A percentile compares a stretch with the other conserved stretches of the same genome.
Evolutionary conservation across 2,113 vertebrate species (phyloP).

Genomic region (Sylvilagus bachmani): DNA sequence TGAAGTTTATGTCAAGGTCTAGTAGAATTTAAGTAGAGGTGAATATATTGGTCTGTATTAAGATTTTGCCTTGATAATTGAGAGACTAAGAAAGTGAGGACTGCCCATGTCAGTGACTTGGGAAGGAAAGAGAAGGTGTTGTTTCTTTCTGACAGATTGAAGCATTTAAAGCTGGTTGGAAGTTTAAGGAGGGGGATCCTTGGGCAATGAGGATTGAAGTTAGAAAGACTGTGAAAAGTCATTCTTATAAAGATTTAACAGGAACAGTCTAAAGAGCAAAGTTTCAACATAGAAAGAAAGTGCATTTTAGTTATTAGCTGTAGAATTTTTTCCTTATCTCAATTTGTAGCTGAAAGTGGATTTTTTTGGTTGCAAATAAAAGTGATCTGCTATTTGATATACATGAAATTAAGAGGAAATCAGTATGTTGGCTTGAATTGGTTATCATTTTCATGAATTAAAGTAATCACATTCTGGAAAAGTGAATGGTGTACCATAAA

Average conservation of each 20-base stretch:
- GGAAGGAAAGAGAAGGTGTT: background rate
- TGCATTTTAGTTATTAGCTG: background rate
- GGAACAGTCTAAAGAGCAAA: background rate
- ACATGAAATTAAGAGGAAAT: background rate
- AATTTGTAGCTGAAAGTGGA: background rate
- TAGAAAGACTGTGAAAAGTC: background rate
- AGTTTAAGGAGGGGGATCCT: background rate
- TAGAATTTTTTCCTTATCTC: background rate
- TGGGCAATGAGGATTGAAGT: background rate
- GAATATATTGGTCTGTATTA: background rate
- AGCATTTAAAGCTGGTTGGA: background rate
- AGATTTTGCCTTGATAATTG: background rate
- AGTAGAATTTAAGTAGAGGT: background rate
- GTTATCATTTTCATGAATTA: background rate
- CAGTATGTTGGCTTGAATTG: background rate
- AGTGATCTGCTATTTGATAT: background rate
- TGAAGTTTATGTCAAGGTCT: background rate
- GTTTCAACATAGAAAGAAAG: background rate
- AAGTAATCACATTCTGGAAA: background rate
- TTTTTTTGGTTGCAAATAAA: background rate
- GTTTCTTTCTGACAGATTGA: background rate
- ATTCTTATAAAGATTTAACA: background rate
- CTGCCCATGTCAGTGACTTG: background rate
- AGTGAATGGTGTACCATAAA: background rate
- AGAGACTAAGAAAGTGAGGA: background rate